Base-by-base conservation (phyloP, 2,888 invertebrate species). In the Phortica okadai region DNA sequence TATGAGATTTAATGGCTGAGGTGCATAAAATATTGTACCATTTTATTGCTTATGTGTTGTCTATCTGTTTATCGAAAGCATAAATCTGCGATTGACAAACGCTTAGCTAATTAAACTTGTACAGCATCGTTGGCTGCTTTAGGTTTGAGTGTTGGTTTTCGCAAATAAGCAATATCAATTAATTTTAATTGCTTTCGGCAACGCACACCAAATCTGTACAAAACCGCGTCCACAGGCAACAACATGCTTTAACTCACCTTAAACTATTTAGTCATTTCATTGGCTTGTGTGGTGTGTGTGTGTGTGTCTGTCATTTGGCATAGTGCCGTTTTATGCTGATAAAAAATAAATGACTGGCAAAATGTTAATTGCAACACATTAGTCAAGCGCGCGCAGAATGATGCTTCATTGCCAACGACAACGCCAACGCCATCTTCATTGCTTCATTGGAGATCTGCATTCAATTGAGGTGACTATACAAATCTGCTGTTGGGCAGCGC, bases 291-390 rank as follows among this genome's bases (percentile, higher is more conserved):
- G 2, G 33, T 33, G 33, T 33, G 33, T 33, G 33, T 33, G 33
- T 33, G 33, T 33, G 33, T 50, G 50, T 8, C 45, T 45, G 45
- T 45, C 45, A 45, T 45, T 45, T 45, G 45, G 21, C 21, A 1
- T 6, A 45, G 7, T 10, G 45, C 45, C 6, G 45, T 1, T 62
- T 62, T 10, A 62, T 10, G 62, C 16, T 25, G 62, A 16, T 62
- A 62, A 59, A 59, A 59, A 62, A 21, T 10, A 66, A 25, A 66
- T 11, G 33, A 67, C 75, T 81, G 76, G 77, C 74, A 73, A 77
- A 82, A 82, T 87, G 87, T 85, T 87, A 85, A 85, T 87, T 85
- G 81, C 81, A 70, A 45, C 79, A 59, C 77, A 84, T 87, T 81
- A 84, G 67, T 84, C 77, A 77, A 85, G 85, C 81, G 76, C 59